phyloP scores from a whole-genome alignment of 1,140 invertebrate genomes.

The Sweltsa coloradensis region DNA sequence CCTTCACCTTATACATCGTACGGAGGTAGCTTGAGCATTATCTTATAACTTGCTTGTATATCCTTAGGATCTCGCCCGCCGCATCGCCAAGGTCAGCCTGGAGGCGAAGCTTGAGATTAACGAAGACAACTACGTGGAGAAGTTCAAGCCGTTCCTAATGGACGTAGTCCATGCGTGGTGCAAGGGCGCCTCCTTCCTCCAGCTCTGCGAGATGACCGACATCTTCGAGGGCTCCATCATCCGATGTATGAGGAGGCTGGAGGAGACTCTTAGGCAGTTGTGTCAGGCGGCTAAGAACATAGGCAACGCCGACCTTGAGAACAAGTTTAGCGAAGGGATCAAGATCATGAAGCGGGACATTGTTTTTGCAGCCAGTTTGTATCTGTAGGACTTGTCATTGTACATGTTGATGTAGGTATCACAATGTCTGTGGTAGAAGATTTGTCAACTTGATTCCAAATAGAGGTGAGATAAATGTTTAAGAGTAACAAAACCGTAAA shows the following conservation, averaged over 20 bases:
- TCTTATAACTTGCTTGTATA: no score
- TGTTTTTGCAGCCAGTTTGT: conserved; percentile 96
- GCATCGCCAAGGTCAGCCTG: conserved; percentile 82
- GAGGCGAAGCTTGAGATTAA: conserved; percentile 86
- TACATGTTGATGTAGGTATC: no score
- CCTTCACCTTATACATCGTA: no score
- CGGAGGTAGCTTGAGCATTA: no score
- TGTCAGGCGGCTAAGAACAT: conserved; percentile 94
- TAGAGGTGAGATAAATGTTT: no score
- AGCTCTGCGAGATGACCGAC: conserved; percentile 95
- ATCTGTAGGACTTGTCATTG: no score
- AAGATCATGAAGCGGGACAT: conserved; percentile 93
- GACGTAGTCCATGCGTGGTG: conserved; percentile 96
- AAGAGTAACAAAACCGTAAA: no score
- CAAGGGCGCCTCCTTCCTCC: conserved; percentile 80
- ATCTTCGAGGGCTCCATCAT: conserved; percentile 99
- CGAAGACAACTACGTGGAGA: conserved; percentile 83
- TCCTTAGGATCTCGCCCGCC: conserved; percentile 66
- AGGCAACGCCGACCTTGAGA: conserved; percentile 90
- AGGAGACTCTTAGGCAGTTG: conserved; percentile 91
- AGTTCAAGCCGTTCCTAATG: conserved; percentile 92
- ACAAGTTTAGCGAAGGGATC: conserved; percentile 91
- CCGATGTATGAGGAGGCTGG: conserved; percentile 88
- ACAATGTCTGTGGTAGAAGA: no score
- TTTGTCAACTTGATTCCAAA: no score